phyloP scores from a whole-genome alignment of 2,888 invertebrate species.

The Theretra japonica region DNA sequence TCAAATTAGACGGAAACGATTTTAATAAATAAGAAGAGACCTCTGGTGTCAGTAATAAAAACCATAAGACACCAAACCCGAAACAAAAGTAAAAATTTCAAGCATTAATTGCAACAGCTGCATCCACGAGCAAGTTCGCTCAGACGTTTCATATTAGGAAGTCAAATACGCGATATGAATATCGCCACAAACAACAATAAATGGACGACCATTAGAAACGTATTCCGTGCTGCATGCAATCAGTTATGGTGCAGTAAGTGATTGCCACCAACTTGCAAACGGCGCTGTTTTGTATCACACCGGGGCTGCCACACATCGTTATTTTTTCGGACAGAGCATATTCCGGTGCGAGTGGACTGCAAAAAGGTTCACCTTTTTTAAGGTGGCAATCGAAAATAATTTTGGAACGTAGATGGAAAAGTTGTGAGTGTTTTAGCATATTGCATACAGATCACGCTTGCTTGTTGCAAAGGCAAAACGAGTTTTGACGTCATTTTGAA shows the following conservation, averaged over 20 bases:
- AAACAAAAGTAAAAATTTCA: background rate
- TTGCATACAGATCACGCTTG: slow-evolving; percentile 16
- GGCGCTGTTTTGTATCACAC: slow-evolving; percentile 51
- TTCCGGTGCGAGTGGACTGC: slow-evolving; percentile 1
- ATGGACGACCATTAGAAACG: slow-evolving; percentile 59
- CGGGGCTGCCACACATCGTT: slow-evolving; percentile 21
- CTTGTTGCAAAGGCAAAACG: background rate
- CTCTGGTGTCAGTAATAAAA: background rate
- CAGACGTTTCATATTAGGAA: slow-evolving; percentile 31
- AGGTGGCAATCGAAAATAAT: slow-evolving; percentile 22
- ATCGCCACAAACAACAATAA: slow-evolving; percentile 53
- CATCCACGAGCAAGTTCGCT: slow-evolving; percentile 11
- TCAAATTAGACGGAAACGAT: no score
- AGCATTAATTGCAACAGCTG: slow-evolving; percentile 2
- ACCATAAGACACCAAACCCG: background rate
- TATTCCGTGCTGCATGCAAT: slow-evolving; percentile 69
- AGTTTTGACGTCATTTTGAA: background rate
- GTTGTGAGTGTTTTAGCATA: slow-evolving; percentile 20
- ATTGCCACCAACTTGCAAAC: slow-evolving; percentile 69
- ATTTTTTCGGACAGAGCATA: slow-evolving; percentile 7
- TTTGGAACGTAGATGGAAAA: slow-evolving; percentile 22
- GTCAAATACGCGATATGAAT: slow-evolving; percentile 46
- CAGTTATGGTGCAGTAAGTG: slow-evolving; percentile 66
- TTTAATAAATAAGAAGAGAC: background rate
- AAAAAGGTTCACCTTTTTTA: slow-evolving; percentile 24